Evolutionary conservation across 2,113 vertebrate genomes (phyloP).

Genomic region (Helogale parvula): DNA sequence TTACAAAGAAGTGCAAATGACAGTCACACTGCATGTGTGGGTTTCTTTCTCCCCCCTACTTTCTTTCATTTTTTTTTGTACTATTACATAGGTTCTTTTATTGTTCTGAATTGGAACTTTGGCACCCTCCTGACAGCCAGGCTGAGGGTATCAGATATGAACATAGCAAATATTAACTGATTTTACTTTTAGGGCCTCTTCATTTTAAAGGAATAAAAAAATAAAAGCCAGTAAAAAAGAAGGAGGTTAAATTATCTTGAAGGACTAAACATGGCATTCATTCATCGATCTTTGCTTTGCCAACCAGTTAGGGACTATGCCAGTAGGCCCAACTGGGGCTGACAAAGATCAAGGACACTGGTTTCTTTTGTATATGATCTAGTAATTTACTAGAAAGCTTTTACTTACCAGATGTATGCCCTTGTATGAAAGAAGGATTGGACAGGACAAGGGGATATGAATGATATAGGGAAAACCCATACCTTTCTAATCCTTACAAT

Average conservation of each 20-base stretch:
- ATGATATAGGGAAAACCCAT: not conserved
- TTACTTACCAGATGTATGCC: not conserved
- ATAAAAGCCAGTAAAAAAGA: constrained; percentile 8
- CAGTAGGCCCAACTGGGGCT: not conserved
- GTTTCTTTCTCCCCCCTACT: not conserved
- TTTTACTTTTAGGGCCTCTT: constrained; percentile 51
- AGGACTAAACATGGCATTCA: constrained; percentile 17
- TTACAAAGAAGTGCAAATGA: constrained; percentile 76
- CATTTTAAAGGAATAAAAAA: constrained; percentile 38
- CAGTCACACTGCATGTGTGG: constrained; percentile 62
- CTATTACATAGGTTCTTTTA: constrained; percentile 60
- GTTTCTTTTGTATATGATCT: not conserved
- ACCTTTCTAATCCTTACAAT: constrained; percentile 1
- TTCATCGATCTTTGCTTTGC: not conserved
- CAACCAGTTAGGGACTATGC: not conserved
- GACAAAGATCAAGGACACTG: not conserved
- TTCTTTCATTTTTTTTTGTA: not conserved
- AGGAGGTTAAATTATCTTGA: not conserved
- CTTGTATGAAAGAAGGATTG: not conserved
- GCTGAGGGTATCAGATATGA: constrained; percentile 47
- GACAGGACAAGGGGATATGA: constrained; percentile 5
- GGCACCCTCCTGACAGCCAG: constrained; percentile 23
- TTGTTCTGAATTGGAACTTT: constrained; percentile 70
- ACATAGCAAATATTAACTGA: constrained; percentile 35
- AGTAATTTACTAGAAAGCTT: constrained; percentile 14